Evolutionary conservation across 2,888 invertebrate genomes (phyloP).

Genomic region (Mesodorylaimus sp.): DNA sequence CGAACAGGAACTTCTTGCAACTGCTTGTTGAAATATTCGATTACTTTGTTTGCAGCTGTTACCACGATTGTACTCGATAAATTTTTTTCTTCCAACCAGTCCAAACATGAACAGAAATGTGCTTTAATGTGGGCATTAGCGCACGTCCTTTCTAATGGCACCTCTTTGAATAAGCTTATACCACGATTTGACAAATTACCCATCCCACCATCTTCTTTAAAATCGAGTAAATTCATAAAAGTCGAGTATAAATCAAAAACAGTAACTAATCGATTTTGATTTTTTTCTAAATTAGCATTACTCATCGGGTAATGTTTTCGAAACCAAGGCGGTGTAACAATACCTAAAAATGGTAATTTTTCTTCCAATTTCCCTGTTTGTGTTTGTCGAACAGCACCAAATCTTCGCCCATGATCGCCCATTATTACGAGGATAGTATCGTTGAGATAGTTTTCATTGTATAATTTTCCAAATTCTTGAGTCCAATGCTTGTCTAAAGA

Average conservation of each 20-base stretch:
- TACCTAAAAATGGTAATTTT: conserved; percentile 15
- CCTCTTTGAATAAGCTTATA: conserved; percentile 10
- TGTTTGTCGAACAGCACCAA: conserved; percentile 26
- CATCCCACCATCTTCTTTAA: background rate
- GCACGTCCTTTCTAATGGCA: conserved; percentile 8
- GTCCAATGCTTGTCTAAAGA: conserved; percentile 1
- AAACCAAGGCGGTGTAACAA: conserved; percentile 26
- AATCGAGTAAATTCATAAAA: conserved; percentile 2
- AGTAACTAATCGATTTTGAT: conserved; percentile 25
- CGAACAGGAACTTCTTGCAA: conserved; percentile 11
- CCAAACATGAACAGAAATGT: conserved; percentile 11
- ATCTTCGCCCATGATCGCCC: conserved; percentile 31
- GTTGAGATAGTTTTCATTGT: conserved; percentile 5
- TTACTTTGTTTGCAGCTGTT: conserved; percentile 15
- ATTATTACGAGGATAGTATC: conserved; percentile 12
- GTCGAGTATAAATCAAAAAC: conserved; percentile 30
- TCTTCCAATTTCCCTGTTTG: conserved; percentile 29
- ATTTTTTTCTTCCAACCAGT: conserved; percentile 9
- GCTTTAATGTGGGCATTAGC: conserved; percentile 8
- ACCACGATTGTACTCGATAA: conserved; percentile 12
- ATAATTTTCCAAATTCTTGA: background rate
- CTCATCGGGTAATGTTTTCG: conserved; percentile 20
- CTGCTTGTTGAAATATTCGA: conserved; percentile 17
- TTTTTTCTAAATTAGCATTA: conserved; percentile 18
- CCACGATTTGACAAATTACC: background rate